These are phyloP conservation scores for Eidolon dupreanum DNA, from an alignment of 2,797 vertebrate species.

Conservation along the genomic window DNA sequence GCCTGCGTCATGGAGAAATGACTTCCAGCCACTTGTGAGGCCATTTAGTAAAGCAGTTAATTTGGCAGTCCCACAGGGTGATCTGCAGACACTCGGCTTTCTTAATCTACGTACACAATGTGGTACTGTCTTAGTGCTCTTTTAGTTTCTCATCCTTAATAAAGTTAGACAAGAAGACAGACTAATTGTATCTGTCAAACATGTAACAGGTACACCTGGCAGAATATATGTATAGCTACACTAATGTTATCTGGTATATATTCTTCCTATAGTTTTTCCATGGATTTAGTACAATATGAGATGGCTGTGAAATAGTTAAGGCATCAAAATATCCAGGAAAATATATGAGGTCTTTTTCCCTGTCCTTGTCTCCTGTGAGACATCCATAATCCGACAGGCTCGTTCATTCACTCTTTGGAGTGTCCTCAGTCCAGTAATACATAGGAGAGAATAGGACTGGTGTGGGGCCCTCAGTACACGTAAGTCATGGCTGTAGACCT, in stretches of 20 bases:
- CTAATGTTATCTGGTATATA: neutral
- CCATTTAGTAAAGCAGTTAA: neutral
- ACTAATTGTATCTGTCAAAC: conserved; percentile 47
- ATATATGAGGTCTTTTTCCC: neutral
- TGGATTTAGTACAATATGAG: neutral
- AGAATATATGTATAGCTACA: neutral
- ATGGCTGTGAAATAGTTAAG: neutral
- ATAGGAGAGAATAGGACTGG: neutral
- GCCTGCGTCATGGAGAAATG: neutral
- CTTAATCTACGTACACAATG: neutral
- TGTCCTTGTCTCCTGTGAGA: neutral
- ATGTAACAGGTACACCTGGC: neutral
- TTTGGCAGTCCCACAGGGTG: neutral
- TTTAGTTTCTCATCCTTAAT: conserved; percentile 29
- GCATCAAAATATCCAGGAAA: neutral
- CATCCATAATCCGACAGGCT: neutral
- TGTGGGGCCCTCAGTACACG: neutral
- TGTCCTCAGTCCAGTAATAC: neutral
- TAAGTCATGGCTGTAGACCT: neutral
- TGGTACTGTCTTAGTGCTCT: neutral
- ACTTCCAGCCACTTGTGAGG: neutral
- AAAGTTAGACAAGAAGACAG: conserved; percentile 33
- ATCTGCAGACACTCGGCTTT: neutral
- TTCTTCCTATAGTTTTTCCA: neutral
- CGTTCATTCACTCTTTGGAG: neutral